Conservation (phyloP, 2,797 vertebrate species). For the Microctenopoma stevenorrisi region DNA sequence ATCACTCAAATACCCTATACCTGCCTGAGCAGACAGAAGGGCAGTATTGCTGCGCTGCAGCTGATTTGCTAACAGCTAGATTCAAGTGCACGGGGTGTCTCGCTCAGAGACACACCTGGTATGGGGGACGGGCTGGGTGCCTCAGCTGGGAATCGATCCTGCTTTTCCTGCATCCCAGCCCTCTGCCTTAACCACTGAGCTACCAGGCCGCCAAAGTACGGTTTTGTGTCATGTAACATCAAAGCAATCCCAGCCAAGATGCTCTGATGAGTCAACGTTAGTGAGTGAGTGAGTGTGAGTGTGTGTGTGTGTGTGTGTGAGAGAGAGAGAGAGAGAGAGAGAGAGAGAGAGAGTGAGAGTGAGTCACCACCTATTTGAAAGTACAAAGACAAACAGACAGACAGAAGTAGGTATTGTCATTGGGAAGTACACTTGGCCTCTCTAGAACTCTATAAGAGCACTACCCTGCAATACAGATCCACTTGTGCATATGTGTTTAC, state of each 20-base stretch:
- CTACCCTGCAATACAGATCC: slow-evolving; percentile 29
- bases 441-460: slow-evolving; percentile 33
- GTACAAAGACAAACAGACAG: slow-evolving; percentile 63
- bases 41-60: not conserved
- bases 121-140: no score
- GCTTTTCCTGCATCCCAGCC: no score
- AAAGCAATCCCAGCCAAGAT: slow-evolving; percentile 56
- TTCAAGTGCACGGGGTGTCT: not conserved
- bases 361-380: slow-evolving; percentile 67
- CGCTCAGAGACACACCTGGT: no score
- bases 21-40: not conserved
- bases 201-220: no score
- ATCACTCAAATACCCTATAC: slow-evolving; percentile 25
- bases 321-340: no score
- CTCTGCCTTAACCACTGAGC: no score
- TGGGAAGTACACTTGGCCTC: slow-evolving; percentile 62
- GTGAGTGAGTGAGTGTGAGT: not conserved
- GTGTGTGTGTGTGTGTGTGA: slow-evolving; percentile 21
- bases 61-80: slow-evolving; percentile 28
- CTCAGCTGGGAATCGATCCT: no score
- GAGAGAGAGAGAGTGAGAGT: slow-evolving; percentile 3
- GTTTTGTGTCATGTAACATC: slow-evolving; percentile 55
- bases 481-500: slow-evolving; percentile 9
- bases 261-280: slow-evolving; percentile 62
- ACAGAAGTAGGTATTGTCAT: slow-evolving; percentile 64